Percentiles rank a stretch among this genome's conserved stretches.
Conservation (phyloP, 2,113 vertebrate genomes). For the Forbesichthys agassizii region DNA sequence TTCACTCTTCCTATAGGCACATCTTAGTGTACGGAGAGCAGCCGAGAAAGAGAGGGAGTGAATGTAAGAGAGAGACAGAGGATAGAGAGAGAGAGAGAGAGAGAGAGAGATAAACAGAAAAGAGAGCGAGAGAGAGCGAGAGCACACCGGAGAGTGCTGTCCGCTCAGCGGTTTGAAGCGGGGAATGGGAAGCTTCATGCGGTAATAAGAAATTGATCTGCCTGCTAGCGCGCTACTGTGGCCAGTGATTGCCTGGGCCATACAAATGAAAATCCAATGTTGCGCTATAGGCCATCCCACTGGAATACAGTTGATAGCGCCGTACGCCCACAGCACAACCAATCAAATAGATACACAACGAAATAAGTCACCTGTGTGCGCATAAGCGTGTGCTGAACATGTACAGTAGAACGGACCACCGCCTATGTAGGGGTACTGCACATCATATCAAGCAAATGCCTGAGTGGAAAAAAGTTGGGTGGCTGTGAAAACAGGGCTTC, state of each 20-base stretch:
- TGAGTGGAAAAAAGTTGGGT: no score
- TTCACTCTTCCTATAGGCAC: no score
- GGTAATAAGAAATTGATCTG: constrained; percentile 75
- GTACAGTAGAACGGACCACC: background rate
- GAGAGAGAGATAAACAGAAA: background rate
- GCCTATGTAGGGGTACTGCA: no score
- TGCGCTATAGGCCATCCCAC: constrained; percentile 48
- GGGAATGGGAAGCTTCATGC: constrained; percentile 61
- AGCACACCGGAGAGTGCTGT: background rate
- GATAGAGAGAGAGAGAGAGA: background rate
- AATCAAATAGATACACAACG: constrained; percentile 15
- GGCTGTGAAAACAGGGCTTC: no score
- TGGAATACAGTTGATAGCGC: constrained; percentile 59
- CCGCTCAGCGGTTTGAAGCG: constrained; percentile 39
- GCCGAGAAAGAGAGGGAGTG: background rate
- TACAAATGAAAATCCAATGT: constrained; percentile 75
- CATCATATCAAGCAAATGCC: no score
- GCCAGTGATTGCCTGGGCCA: constrained; percentile 67
- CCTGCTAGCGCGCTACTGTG: constrained; percentile 59
- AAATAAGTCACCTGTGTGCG: constrained; percentile 10
- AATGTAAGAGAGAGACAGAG: background rate
- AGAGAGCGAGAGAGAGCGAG: background rate
- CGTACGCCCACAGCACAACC: constrained; percentile 4
- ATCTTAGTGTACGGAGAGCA: background rate
- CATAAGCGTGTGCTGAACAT: constrained; percentile 31